Evolutionary conservation across 2,888 invertebrate species (phyloP), one percentile per base, ranked within the genome.

Genomic region (Lydus trimaculatus): DNA sequence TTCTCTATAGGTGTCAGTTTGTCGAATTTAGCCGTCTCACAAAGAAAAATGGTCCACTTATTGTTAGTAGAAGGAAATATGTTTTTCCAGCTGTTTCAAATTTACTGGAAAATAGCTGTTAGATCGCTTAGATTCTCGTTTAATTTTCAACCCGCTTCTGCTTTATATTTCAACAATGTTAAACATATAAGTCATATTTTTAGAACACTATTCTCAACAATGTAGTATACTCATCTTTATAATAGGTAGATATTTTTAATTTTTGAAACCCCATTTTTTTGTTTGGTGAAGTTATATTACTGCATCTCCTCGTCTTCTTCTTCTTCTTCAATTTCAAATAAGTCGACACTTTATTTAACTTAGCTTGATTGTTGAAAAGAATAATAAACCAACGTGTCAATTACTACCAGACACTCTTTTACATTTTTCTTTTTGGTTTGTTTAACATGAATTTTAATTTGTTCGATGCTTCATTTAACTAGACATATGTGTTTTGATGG

Each of bases 301-400:
- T 11, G 7, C 33, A 11, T 33, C 33, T 33, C 8, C n/a, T n/a
- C n/a, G n/a, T n/a, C n/a, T n/a, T n/a, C n/a, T n/a, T n/a, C n/a
- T n/a, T n/a, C n/a, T n/a, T n/a, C n/a, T n/a, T n/a, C n/a, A n/a
- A n/a, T n/a, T n/a, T n/a, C n/a, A n/a, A n/a, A n/a, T n/a, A n/a
- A 7, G 33, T 11, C 4, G 8, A 43, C 17, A 43, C 43, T 43
- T n/a, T 43, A 2, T n/a, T 6, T 43, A 1, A 3, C 8, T n/a
- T 43, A 43, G n/a, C n/a, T n/a, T n/a, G n/a, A 43, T 43, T 43
- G 43, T 43, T 43, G 43, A n/a, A 43, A 43, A 17, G n/a, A 43
- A 43, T 43, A 43, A 43, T n/a, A 43, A 43, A 43, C 43, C 0
- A 9, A 11, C 39, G 39, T 39, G 39, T 39, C 15, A 39, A 39